Percentiles rank a stretch among this genome's conserved stretches.
Conservation (phyloP, 2,113 vertebrate genomes). For the Salvelinus sp. region DNA sequence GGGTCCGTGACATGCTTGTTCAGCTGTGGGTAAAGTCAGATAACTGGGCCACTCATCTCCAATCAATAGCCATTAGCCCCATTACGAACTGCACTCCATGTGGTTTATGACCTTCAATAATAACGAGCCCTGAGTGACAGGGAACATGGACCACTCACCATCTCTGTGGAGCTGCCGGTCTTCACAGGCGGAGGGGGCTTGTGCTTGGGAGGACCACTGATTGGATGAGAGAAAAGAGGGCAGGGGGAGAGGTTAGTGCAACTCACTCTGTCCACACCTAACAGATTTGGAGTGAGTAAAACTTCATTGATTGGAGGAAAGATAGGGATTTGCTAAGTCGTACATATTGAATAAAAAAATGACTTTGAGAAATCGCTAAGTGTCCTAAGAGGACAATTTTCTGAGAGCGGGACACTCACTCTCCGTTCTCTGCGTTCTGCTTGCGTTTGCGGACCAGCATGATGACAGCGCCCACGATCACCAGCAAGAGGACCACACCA, state of each 20-base stretch:
- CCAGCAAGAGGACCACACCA: conserved; percentile 70
- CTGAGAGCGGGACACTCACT: conserved; percentile 70
- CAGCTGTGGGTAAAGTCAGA: conserved; percentile 47
- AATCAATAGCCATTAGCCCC: conserved; percentile 35
- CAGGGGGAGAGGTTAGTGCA: not conserved
- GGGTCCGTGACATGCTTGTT: conserved; percentile 58
- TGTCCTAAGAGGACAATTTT: not conserved
- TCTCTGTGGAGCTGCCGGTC: conserved; percentile 72
- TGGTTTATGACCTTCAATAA: not conserved
- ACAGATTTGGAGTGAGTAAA: not conserved
- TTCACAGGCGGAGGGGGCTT: conserved; percentile 83
- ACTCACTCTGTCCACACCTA: not conserved
- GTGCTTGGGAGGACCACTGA: conserved; percentile 83
- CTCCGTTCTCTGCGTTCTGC: conserved; percentile 63
- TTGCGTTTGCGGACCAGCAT: conserved; percentile 73
- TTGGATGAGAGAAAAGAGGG: conserved; percentile 32
- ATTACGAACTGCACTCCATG: not conserved
- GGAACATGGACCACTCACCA: conserved; percentile 72
- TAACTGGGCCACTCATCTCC: conserved; percentile 4
- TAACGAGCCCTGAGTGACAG: conserved; percentile 31
- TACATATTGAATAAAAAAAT: no score
- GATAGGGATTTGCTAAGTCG: no score
- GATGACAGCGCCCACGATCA: conserved; percentile 61
- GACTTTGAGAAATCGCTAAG: not conserved
- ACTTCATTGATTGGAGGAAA: not conserved